Base-by-base conservation (phyloP, 2,113 vertebrate genomes). In the Podiceps cristatus region DNA sequence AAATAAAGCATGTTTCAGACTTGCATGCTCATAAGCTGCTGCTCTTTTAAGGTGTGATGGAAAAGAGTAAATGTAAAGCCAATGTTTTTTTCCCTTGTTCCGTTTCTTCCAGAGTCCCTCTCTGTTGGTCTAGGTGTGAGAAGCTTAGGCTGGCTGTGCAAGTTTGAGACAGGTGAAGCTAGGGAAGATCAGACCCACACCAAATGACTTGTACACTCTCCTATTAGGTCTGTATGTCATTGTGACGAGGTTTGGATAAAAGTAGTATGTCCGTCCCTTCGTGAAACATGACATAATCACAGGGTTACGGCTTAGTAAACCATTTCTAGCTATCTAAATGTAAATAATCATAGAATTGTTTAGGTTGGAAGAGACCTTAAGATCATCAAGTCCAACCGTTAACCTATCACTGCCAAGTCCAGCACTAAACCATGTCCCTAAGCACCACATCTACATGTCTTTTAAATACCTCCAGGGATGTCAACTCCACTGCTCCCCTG, bases 81-180 rank as follows among this genome's bases (percentile, higher is more conserved):
- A 37, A 1, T 0, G 0, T 1, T 2, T 69, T 11, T 88, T 72
- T 55, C 47, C 11, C 11, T 59, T 67, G 3, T 37, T 69, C 55
- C 3, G 0, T 80, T 37, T 37, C 37, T 37, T 37, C 37, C 37
- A 42, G 77, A 80, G 50, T 12, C 27, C 40, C 10, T 64, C 40
- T 66, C 55, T 52, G 42, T 44, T 45, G 55, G 17, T 68, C 31
- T 55, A 12, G 18, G 29, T 73, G n/a, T 73, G n/a, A 55, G 45
- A 67, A 27, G 27, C 53, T 92, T 50, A 50, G 24, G 9, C 17
- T 93, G 31, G 9, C 44, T 71, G 11, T 49, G 18, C 7, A 83
- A 67, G 5, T 77, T 31, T 44, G n/a, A 86, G 64, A 14, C 42
- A 22, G 10, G 18, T 28, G 23, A 92, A 91, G 6, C 10, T 28